These are phyloP conservation scores for Cataglyphis altisquamis DNA, from an alignment of 2,888 invertebrate genomes.

Conservation along the genomic window DNA sequence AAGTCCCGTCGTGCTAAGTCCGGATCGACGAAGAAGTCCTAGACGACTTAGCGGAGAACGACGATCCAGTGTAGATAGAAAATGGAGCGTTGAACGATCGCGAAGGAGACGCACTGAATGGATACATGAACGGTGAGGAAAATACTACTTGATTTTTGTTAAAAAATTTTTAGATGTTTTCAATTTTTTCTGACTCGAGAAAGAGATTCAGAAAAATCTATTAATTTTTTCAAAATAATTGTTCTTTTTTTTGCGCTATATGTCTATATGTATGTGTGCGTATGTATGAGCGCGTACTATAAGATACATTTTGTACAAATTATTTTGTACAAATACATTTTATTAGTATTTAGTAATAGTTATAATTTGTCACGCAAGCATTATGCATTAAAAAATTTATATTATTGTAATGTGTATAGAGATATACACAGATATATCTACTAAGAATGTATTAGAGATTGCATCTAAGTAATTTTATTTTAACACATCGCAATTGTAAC, in stretches of 20 bases:
- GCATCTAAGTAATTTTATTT: constrained; percentile 15
- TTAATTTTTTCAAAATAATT: neutral
- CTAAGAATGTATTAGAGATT: constrained; percentile 26
- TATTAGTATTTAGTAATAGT: neutral
- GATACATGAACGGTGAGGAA: constrained; percentile 82
- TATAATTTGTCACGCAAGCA: neutral
- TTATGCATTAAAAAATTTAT: neutral
- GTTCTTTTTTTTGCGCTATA: neutral
- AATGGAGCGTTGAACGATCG: constrained; percentile 78
- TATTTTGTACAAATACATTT: neutral
- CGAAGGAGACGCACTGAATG: constrained; percentile 76
- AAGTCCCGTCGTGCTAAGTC: constrained; percentile 69
- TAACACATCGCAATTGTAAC: constrained; percentile 7
- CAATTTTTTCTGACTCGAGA: neutral
- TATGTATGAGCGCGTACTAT: neutral
- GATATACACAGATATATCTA: constrained; percentile 2
- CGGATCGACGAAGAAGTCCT: constrained; percentile 75
- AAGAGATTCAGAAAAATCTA: neutral
- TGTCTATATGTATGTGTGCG: neutral
- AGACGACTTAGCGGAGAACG: constrained; percentile 78
- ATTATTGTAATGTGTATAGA: neutral
- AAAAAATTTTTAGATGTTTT: neutral
- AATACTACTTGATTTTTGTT: constrained; percentile 33
- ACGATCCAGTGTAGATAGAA: constrained; percentile 79
- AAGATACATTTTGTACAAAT: constrained; percentile 6